Base-by-base conservation (phyloP, 2,888 invertebrate species). In the Protodeltote pygarga region DNA sequence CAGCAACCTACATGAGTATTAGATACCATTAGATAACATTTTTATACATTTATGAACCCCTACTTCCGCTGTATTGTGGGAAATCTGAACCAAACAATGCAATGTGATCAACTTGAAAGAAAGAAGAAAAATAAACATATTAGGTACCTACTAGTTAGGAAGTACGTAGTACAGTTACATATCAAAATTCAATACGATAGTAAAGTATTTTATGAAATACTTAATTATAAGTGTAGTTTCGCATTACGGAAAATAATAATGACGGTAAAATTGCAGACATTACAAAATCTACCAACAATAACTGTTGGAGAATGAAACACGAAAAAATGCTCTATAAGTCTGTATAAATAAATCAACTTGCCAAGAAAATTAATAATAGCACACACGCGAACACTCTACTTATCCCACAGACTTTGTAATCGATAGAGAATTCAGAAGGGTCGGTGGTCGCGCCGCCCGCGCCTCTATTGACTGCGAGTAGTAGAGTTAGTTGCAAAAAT, bases 341-440 rank as follows among this genome's bases (percentile, higher is more conserved):
- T n/a, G n/a, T n/a, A 41, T 48, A 49, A 49, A 64, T 66, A 58
- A 54, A 62, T 62, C 62, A 65, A 65, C 58, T 50, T 47, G 46
- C 34, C 45, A 58, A 37, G 54, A 54, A 54, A 58, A 62, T 59
- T 57, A 69, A 63, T 65, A 59, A 59, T 54, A 29, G 41, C 35
- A 53, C 59, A 65, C 54, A 69, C 62, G 63, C 48, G 32, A 55
- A 38, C 59, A 33, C 34, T 27, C 41, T 37, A 55, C 34, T 62
- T 62, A 35, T 39, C 42, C 42, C 41, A 41, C 46, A 48, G 44
- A 58, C 39, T 33, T 46, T 45, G 49, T 51, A 54, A 65, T 67
- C 70, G 47, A 67, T 65, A 65, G 62, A 25, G 29, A n/a, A n/a
- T n/a, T n/a, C n/a, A n/a, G n/a, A 50, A 49, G 47, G 51, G 62